A percentile compares a stretch with the other conserved stretches of the same genome.
Conservation (phyloP, 2,113 vertebrate genomes). For the Montifringilla adamsi region DNA sequence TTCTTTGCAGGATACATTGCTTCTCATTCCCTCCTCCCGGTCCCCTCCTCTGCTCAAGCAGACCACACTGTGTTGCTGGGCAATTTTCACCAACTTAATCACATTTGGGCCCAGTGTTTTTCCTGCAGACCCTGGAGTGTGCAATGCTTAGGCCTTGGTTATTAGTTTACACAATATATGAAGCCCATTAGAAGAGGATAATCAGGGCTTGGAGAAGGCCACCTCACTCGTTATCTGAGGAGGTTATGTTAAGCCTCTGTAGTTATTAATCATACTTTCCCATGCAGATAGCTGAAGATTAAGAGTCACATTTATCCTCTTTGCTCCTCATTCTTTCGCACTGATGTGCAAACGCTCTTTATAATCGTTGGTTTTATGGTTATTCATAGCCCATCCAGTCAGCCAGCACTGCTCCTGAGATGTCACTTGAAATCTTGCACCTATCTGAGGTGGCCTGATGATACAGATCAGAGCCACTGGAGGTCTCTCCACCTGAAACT, state of each 20-base stretch:
- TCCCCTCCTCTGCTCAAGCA: not conserved
- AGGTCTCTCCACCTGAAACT: slow-evolving; percentile 27
- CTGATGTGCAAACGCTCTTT: not conserved
- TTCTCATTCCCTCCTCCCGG: not conserved
- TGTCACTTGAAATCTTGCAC: not conserved
- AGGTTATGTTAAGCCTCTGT: slow-evolving; percentile 50
- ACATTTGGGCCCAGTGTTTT: slow-evolving; percentile 43
- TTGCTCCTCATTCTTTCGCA: not conserved
- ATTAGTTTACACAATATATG: slow-evolving; percentile 70
- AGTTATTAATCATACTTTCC: slow-evolving; percentile 65
- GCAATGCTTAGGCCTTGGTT: not conserved
- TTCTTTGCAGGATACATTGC: not conserved
- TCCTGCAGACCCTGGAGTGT: slow-evolving; percentile 22
- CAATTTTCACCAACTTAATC: slow-evolving; percentile 48
- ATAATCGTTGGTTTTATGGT: not conserved
- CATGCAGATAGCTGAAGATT: slow-evolving; percentile 49
- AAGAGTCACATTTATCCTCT: slow-evolving; percentile 38
- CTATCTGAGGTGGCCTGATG: not conserved
- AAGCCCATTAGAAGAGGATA: slow-evolving; percentile 62
- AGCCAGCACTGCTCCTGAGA: not conserved
- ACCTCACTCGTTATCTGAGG: slow-evolving; percentile 44
- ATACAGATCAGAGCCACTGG: slow-evolving; percentile 44
- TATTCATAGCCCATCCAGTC: not conserved
- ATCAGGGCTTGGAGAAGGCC: slow-evolving; percentile 55
- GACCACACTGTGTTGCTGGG: not conserved